Evolutionary conservation across 2,113 vertebrate genomes (phyloP).

Genomic region (Grammomys surdaster): DNA sequence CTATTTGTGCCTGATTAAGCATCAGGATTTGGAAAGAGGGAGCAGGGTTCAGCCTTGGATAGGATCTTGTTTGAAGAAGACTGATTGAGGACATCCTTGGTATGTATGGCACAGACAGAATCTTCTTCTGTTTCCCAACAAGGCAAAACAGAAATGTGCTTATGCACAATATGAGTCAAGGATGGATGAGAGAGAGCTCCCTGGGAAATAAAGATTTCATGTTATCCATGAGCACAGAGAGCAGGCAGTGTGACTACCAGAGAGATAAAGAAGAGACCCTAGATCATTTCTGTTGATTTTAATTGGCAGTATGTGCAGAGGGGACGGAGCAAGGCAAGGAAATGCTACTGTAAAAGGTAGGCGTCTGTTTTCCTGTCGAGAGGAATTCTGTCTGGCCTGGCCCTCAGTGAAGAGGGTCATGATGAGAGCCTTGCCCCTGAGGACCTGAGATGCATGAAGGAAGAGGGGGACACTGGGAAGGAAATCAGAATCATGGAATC

Average conservation of each 20-base stretch:
- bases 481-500: background rate
- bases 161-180: too few relatives aligned
- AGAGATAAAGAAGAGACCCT: background rate
- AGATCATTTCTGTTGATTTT: background rate
- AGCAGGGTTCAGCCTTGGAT: too few relatives aligned
- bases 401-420: background rate
- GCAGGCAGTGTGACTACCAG: background rate
- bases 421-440: background rate
- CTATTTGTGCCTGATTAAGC: too few relatives aligned
- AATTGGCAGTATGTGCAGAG: too few relatives aligned
- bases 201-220: background rate
- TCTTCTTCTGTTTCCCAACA: too few relatives aligned
- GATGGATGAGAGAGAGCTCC: too few relatives aligned
- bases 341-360: background rate
- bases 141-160: too few relatives aligned
- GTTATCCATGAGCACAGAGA: background rate
- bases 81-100: too few relatives aligned
- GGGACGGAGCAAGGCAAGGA: background rate
- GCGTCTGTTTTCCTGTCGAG: background rate
- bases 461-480: background rate
- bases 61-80: too few relatives aligned
- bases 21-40: too few relatives aligned
- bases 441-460: background rate
- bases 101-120: too few relatives aligned
- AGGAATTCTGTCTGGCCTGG: too few relatives aligned